Conservation (phyloP, 2,113 vertebrate genomes). For the Erpornis zantholeuca region DNA sequence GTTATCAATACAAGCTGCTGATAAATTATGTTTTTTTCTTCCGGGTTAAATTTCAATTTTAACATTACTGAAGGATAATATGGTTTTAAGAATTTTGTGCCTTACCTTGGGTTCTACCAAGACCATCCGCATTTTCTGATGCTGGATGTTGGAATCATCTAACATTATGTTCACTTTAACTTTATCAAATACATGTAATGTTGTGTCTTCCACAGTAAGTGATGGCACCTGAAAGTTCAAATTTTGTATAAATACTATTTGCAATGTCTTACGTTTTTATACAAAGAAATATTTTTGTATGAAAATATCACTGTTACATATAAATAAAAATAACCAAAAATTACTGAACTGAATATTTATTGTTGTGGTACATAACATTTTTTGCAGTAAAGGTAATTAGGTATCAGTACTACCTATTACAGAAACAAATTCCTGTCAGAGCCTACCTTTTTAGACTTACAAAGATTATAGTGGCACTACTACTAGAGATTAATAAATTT, state of each 20-base stretch:
- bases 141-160: constrained; percentile 93
- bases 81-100: not conserved
- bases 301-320: not conserved
- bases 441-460: not conserved
- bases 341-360: not conserved
- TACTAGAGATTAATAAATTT: not conserved
- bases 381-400: not conserved
- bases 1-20: not conserved
- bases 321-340: not conserved
- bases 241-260: not conserved
- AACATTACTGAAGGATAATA: not conserved
- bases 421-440: not conserved
- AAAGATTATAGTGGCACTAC: not conserved
- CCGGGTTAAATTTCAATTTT: not conserved
- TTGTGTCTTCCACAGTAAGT: constrained; percentile 85
- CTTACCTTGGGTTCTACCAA: constrained; percentile 91
- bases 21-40: not conserved
- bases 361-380: not conserved
- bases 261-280: not conserved
- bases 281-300: not conserved
- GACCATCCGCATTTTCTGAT: constrained; percentile 96
- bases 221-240: constrained; percentile 78
- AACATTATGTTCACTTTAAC: constrained; percentile 91
- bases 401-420: not conserved
- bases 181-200: constrained; percentile 87